These are phyloP conservation scores for Philereme transversata DNA, from an alignment of 2,888 invertebrate genomes.

Conservation along the genomic window DNA sequence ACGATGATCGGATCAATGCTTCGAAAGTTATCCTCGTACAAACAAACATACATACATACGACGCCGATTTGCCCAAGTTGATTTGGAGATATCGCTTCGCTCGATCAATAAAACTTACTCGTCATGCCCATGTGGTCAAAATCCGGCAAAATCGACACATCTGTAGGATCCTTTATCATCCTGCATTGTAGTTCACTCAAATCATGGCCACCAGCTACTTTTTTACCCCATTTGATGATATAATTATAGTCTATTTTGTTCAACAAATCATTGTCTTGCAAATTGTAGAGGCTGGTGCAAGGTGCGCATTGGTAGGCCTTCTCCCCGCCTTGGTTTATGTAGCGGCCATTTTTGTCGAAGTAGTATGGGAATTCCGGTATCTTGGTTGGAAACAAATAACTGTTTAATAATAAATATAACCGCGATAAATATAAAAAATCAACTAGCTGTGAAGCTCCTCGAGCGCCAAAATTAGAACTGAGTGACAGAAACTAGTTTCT, in stretches of 20 bases:
- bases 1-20: too few species aligned
- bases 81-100: too few species aligned
- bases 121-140: slow-evolving; percentile 49
- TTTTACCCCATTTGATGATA: too few species aligned
- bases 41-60: too few species aligned
- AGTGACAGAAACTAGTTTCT: too few species aligned
- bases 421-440: too few species aligned
- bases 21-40: too few species aligned
- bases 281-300: slow-evolving; percentile 59
- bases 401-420: too few species aligned
- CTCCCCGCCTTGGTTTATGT: slow-evolving; percentile 45
- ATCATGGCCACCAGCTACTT: too few species aligned
- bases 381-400: not conserved
- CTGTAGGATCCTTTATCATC: slow-evolving; percentile 46
- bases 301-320: slow-evolving; percentile 60
- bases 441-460: too few species aligned
- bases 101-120: slow-evolving; percentile 43
- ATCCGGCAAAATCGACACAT: slow-evolving; percentile 49
- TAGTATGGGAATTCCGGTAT: slow-evolving; percentile 47
- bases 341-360: slow-evolving; percentile 62
- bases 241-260: slow-evolving; percentile 40
- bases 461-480: too few species aligned
- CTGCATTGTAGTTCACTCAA: slow-evolving; percentile 44
- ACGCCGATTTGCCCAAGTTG: too few species aligned
- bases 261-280: slow-evolving; percentile 49